phyloP scores from a whole-genome alignment of 2,888 invertebrate species.

The Leucoma salicis region DNA sequence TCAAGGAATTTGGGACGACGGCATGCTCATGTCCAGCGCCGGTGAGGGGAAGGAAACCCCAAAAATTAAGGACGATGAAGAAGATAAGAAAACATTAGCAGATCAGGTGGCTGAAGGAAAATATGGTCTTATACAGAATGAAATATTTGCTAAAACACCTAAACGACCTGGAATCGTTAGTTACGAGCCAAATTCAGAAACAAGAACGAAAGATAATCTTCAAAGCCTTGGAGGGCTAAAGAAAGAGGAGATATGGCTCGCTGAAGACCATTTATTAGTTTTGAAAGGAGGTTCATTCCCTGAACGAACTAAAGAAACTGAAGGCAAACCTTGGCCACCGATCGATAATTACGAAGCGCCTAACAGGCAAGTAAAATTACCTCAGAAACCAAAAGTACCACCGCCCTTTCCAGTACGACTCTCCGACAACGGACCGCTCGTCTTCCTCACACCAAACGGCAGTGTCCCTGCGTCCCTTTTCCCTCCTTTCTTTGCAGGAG shows the following conservation, averaged over 20 bases:
- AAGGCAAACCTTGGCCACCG: conserved; percentile 86
- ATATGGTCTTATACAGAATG: conserved; percentile 93
- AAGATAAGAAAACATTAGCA: conserved; percentile 91
- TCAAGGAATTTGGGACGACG: conserved; percentile 84
- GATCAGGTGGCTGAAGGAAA: conserved; percentile 95
- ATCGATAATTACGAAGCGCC: conserved; percentile 93
- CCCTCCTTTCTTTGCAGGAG: conserved; percentile 85
- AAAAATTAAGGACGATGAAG: conserved; percentile 80
- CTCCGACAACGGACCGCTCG: conserved; percentile 91
- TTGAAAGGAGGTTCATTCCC: conserved; percentile 90
- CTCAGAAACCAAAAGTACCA: conserved; percentile 90
- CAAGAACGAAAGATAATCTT: conserved; percentile 88
- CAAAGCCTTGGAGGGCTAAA: conserved; percentile 91
- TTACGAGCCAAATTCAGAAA: conserved; percentile 90
- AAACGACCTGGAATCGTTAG: conserved; percentile 91
- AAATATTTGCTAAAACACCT: conserved; percentile 87
- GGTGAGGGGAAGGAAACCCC: conserved; percentile 84
- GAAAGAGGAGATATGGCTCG: conserved; percentile 94
- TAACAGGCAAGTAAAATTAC: conserved; percentile 91
- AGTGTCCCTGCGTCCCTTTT: conserved; percentile 87
- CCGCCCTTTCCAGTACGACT: conserved; percentile 97
- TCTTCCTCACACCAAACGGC: conserved; percentile 91
- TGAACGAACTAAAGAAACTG: conserved; percentile 70
- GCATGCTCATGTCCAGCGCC: conserved; percentile 86
- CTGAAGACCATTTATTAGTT: conserved; percentile 93